Percentiles rank a stretch among this genome's conserved stretches.
Conservation (phyloP, 1,140 invertebrate species). For the Ceratosolen fusciceps region DNA sequence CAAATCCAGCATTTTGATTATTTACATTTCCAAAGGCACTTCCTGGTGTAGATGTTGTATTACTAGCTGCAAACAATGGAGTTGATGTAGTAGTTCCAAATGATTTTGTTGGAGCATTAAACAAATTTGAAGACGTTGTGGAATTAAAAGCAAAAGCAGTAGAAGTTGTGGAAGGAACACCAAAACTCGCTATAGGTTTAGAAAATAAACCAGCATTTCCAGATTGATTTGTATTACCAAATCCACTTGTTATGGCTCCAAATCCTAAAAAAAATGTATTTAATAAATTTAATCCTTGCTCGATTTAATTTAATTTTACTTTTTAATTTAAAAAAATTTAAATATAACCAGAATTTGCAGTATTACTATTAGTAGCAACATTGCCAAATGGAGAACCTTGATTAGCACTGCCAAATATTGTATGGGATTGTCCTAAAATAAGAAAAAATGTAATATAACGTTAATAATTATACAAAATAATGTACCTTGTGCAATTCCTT, state of each 20-base stretch:
- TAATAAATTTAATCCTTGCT: too few species aligned
- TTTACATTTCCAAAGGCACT: constrained; percentile 67
- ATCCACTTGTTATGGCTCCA: constrained; percentile 71
- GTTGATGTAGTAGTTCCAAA: constrained; percentile 67
- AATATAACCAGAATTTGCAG: constrained; percentile 46
- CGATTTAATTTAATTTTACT: background rate
- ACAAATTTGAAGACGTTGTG: constrained; percentile 68
- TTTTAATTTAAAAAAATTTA: background rate
- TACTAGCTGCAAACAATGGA: constrained; percentile 63
- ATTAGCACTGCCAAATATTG: constrained; percentile 73
- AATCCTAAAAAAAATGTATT: constrained; percentile 60
- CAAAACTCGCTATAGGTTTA: constrained; percentile 72
- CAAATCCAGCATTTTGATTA: constrained; percentile 67
- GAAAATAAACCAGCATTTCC: constrained; percentile 68
- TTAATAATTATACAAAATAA: constrained; percentile 34
- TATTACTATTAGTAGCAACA: constrained; percentile 64
- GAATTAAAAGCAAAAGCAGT: constrained; percentile 74
- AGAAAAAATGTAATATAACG: constrained; percentile 5
- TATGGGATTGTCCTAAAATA: constrained; percentile 64
- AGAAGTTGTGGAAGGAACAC: constrained; percentile 73
- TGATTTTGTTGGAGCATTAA: constrained; percentile 69
- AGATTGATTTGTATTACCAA: constrained; percentile 70
- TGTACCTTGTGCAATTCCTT: constrained; percentile 75
- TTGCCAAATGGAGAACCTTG: constrained; percentile 71
- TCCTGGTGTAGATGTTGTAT: constrained; percentile 61